Base-by-base conservation (phyloP, 2,113 vertebrate species). In the Pelmatolapia mariae region DNA sequence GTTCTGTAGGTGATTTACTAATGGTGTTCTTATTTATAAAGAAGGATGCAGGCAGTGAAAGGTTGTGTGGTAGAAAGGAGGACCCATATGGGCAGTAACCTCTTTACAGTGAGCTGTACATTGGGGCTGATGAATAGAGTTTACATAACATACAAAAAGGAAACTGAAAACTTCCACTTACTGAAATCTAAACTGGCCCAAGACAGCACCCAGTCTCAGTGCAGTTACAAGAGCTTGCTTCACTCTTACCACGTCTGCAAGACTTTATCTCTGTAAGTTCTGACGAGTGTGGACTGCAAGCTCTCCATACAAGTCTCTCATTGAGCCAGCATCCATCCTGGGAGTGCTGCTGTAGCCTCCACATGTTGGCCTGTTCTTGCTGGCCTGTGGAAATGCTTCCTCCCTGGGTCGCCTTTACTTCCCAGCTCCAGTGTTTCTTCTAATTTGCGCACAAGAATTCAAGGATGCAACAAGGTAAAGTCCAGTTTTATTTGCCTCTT, bases 391-490 rank as follows among this genome's bases (percentile, higher is more conserved):
- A 71, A 1, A 71, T 15, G 36, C 66, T 43, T 16, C 66, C 38
- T 71, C 38, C 2, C n/a, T 26, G 22, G 2, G 13, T 22, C 38
- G 8, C 5, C 66, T 38, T 71, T 45, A 45, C 9, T 71, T 71
- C 38, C 38, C 38, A 1, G 61, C 61, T n/a, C 31, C 61, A 66
- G 61, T 66, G 61, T 66, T 66, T 38, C 31, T 66, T 73, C 38
- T 73, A 45, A 73, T 7, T 43, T 45, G 22, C 0, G 0, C 22
- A 73, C 5, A 45, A 26, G 68, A 26, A 73, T 18, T 26, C 22
- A 73, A 45, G 38, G 40, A 73, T 45, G 33, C 38, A 26, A 43
- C 38, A 73, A 73, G 19, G 61, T 68, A 13, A 13, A 5, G 40
- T 43, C 13, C 11, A 73, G 13, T 7, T 45, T 73, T 16, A 11